Percentiles rank a stretch among this genome's conserved stretches.
Conservation (phyloP, 2,888 invertebrate genomes). For the Emmelina monodactyla region DNA sequence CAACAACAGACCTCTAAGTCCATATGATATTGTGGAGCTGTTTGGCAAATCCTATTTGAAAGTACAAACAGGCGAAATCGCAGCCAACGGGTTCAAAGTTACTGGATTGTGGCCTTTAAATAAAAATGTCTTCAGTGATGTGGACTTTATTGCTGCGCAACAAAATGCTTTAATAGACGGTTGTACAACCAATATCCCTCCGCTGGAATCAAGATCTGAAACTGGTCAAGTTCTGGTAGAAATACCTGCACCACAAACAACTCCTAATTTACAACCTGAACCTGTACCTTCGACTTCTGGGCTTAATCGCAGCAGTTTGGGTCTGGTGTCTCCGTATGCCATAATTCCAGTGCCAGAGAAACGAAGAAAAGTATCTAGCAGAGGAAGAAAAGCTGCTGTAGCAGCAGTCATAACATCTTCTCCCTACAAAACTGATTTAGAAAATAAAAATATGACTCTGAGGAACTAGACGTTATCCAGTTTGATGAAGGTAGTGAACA, state of each 20-base stretch:
- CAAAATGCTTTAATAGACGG: slow-evolving; percentile 17
- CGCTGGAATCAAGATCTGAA: slow-evolving; percentile 5
- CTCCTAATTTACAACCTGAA: slow-evolving; percentile 9
- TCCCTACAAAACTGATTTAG: slow-evolving; percentile 16
- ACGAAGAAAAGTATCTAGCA: slow-evolving; percentile 11
- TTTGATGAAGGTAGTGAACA: slow-evolving; percentile 8
- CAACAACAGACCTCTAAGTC: slow-evolving; percentile 18
- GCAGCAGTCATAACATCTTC: slow-evolving; percentile 13
- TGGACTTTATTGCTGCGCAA: slow-evolving; percentile 16
- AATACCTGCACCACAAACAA: slow-evolving; percentile 14
- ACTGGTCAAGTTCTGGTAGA: slow-evolving; percentile 2
- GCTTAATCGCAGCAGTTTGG: slow-evolving; percentile 11
- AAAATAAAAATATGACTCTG: slow-evolving; percentile 7
- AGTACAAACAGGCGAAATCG: slow-evolving; percentile 4
- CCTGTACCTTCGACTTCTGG: slow-evolving; percentile 11
- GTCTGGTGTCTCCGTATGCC: slow-evolving; percentile 5
- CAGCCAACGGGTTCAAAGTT: slow-evolving; percentile 14
- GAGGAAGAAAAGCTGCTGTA: slow-evolving; percentile 12
- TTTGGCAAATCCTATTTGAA: slow-evolving; percentile 19
- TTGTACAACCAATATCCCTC: slow-evolving; percentile 13
- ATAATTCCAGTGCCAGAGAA: slow-evolving; percentile 12
- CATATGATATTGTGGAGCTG: slow-evolving; percentile 19
- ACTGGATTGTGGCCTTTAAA: slow-evolving; percentile 12
- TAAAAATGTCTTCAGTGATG: slow-evolving; percentile 15
- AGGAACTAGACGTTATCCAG: slow-evolving; percentile 6